phyloP scores from a whole-genome alignment of 2,888 invertebrate genomes.

The Keiferia lycopersicella region DNA sequence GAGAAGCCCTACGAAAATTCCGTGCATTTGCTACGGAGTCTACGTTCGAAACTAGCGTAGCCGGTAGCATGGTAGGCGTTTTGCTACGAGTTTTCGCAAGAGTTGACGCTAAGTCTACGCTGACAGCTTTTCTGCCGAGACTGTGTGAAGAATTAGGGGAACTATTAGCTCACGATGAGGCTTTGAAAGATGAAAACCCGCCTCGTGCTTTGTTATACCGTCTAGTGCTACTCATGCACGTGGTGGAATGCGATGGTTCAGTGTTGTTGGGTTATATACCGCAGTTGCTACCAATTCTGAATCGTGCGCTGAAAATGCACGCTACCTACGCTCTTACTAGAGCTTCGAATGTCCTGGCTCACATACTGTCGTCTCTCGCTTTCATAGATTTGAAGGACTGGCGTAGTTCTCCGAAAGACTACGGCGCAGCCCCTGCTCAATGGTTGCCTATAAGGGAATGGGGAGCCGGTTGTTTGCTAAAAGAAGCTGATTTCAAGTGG shows the following conservation, averaged over 20 bases:
- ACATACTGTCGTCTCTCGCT: slow-evolving; percentile 82
- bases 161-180: slow-evolving; percentile 83
- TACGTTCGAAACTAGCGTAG: slow-evolving; percentile 91
- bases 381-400: slow-evolving; percentile 83
- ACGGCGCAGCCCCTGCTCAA: slow-evolving; percentile 83
- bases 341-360: slow-evolving; percentile 82
- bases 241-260: slow-evolving; percentile 84
- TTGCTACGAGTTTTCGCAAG: slow-evolving; percentile 85
- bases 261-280: slow-evolving; percentile 85
- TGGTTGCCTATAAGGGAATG: slow-evolving; percentile 90
- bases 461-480: slow-evolving; percentile 87
- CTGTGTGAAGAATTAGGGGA: slow-evolving; percentile 84
- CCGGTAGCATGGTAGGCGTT: slow-evolving; percentile 89
- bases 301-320: slow-evolving; percentile 85
- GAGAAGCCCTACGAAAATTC: slow-evolving; percentile 87
- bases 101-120: slow-evolving; percentile 85
- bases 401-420: slow-evolving; percentile 82
- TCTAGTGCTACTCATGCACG: slow-evolving; percentile 86
- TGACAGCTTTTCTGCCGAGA: slow-evolving; percentile 87
- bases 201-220: slow-evolving; percentile 90
- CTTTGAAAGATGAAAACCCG: slow-evolving; percentile 87
- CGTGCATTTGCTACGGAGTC: slow-evolving; percentile 86
- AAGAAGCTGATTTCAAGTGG: slow-evolving; percentile 87
- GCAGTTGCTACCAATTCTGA: slow-evolving; percentile 84
- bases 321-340: slow-evolving; percentile 84